Conservation (phyloP, 1,140 invertebrate species). For the Schlechtendalia chinensis region DNA sequence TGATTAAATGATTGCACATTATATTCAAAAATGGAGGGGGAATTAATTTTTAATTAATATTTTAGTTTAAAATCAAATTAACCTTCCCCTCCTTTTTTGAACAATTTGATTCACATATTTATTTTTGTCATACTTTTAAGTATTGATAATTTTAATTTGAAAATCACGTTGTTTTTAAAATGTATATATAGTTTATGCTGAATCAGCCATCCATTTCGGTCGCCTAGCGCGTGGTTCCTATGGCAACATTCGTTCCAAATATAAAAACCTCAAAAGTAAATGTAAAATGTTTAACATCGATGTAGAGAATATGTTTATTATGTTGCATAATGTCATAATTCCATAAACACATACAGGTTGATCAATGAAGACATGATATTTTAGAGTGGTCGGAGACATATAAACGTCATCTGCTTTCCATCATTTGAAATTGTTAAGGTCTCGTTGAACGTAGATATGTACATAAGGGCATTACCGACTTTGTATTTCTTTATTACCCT, state of each 20-base stretch:
- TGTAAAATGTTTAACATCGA: slow-evolving; percentile 1
- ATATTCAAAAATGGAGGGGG: neutral
- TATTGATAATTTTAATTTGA: neutral
- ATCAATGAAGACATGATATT: too few species aligned
- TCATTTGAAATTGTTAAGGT: too few species aligned
- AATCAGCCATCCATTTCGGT: slow-evolving; percentile 17
- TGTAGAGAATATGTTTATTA: neutral
- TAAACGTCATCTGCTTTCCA: too few species aligned
- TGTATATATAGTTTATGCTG: neutral
- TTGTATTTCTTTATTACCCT: too few species aligned
- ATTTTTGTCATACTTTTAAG: neutral
- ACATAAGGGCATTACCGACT: too few species aligned
- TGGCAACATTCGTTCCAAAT: slow-evolving; percentile 16
- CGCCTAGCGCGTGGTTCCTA: slow-evolving; percentile 1
- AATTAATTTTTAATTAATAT: neutral
- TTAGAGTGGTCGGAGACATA: too few species aligned
- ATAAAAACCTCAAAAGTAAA: slow-evolving; percentile 11
- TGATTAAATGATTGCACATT: neutral
- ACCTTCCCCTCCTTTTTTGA: neutral
- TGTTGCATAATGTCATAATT: too few species aligned
- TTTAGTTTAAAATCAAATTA: neutral
- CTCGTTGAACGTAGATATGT: too few species aligned
- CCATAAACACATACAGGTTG: too few species aligned
- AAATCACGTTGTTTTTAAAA: neutral
- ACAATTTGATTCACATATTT: slow-evolving; percentile 5